Evolutionary conservation across 2,113 vertebrate genomes (phyloP).

Genomic region (Varanus salvator): DNA sequence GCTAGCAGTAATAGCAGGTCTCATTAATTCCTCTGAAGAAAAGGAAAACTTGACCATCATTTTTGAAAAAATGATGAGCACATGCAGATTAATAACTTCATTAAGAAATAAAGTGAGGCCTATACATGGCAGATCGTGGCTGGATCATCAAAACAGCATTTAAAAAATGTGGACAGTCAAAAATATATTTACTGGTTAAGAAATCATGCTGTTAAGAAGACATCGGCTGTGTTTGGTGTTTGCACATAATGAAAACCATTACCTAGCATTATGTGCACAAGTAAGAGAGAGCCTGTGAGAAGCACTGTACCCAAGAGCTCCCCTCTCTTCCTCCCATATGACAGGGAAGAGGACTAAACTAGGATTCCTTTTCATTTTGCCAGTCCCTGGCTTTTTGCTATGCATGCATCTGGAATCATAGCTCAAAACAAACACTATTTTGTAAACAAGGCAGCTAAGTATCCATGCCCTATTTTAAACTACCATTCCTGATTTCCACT

Average conservation of each 20-base stretch:
- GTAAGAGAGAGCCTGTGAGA: background rate
- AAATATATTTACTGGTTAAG: background rate
- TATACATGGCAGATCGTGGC: background rate
- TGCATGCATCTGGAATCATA: too few relatives aligned
- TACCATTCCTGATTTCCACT: background rate
- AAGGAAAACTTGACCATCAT: background rate
- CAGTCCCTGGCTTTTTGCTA: background rate
- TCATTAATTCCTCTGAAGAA: background rate
- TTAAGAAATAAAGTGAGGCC: background rate
- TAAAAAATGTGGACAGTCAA: background rate
- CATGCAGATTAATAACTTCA: background rate
- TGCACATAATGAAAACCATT: background rate
- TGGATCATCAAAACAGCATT: background rate
- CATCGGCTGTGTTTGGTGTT: background rate
- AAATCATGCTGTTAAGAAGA: background rate
- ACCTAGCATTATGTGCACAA: background rate
- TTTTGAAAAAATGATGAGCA: background rate
- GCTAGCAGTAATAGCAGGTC: background rate
- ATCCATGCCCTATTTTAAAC: background rate
- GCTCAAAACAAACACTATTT: background rate
- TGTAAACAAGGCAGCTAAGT: background rate
- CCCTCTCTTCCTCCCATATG: background rate
- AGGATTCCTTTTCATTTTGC: background rate
- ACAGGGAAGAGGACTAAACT: background rate
- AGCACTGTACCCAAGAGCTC: background rate